Base-by-base conservation (phyloP, 2,113 vertebrate genomes). In the Tapirus terrestris region DNA sequence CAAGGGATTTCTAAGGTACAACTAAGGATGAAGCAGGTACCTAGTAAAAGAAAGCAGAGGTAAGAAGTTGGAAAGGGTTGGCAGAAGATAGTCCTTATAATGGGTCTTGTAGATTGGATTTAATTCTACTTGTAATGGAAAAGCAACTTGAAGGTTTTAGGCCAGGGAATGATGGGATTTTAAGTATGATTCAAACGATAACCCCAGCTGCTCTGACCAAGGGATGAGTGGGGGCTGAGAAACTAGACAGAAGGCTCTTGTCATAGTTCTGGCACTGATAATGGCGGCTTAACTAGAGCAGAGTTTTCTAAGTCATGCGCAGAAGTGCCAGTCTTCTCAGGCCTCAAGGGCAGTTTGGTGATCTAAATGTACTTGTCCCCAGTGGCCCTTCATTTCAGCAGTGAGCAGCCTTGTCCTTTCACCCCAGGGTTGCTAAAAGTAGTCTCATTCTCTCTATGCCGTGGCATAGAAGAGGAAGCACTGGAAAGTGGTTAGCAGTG, bases 221-320 rank as follows among this genome's bases (percentile, higher is more conserved):
- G 11, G 1, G 4, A 11, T 36, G 4, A 65, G 29, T 33, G 5
- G 18, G 27, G 4, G 1, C 12, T 63, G 10, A 23, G n/a, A 63
- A 31, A 60, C 33, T 17, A 91, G 20, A 13, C 2, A 58, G 23
- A 87, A 75, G 4, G 9, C 18, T 61, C 63, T 63, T 17, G 12
- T 3, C 4, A 0, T 60, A 81, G n/a, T 33, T 48, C 4, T 29
- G 60, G 17, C 2, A 31, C 31, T 58, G 51, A 48, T n/a, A 60
- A 80, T 31, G 9, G 36, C 31, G 0, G 3, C 12, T 43, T 89
- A 14, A 77, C 6, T 6, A 6, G 9, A 33, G 5, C 12, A 10
- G 6, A 12, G 0, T 68, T 92, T 61, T 31, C 25, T 43, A 31
- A 70, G 43, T 89, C 43, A 23, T 56, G 6, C 45, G 27, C 16